Evolutionary conservation across 2,888 invertebrate species (phyloP).

Genomic region (Proisotoma minuta): DNA sequence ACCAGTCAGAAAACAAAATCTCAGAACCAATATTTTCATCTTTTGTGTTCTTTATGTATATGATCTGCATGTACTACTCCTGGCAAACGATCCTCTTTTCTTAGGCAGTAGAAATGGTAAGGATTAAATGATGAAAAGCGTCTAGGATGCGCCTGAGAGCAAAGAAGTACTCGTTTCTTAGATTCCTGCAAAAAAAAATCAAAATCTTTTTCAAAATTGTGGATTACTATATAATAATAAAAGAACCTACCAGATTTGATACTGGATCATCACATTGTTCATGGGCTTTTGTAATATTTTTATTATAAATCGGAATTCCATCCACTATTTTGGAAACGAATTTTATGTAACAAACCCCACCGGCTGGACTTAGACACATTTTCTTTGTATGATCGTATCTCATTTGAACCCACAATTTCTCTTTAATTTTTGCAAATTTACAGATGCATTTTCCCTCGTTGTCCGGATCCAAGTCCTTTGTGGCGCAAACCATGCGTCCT

Average conservation of each 20-base stretch:
- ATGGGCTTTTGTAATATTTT: constrained; percentile 16
- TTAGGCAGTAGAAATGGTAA: constrained; percentile 19
- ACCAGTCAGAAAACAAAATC: too few relatives aligned
- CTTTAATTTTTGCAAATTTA: constrained; percentile 8
- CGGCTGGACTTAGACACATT: constrained; percentile 16
- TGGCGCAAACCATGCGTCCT: constrained; percentile 19
- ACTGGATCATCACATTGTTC: constrained; percentile 18
- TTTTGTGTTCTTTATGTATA: too few relatives aligned
- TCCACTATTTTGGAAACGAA: neutral
- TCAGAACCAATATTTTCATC: too few relatives aligned
- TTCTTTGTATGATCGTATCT: neutral
- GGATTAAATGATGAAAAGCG: constrained; percentile 14
- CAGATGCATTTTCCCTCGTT: constrained; percentile 11
- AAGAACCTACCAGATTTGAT: neutral
- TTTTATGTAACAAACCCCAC: constrained; percentile 18
- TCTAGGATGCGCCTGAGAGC: constrained; percentile 21
- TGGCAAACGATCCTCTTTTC: constrained; percentile 1
- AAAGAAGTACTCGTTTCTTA: neutral
- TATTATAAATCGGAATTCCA: neutral
- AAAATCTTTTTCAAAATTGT: neutral
- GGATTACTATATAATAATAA: neutral
- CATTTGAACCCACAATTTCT: constrained; percentile 9
- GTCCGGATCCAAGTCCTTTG: neutral
- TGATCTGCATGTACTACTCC: too few relatives aligned
- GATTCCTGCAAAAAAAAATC: neutral